phyloP scores from a whole-genome alignment of 2,113 vertebrate species.

The Albula glossodonta region DNA sequence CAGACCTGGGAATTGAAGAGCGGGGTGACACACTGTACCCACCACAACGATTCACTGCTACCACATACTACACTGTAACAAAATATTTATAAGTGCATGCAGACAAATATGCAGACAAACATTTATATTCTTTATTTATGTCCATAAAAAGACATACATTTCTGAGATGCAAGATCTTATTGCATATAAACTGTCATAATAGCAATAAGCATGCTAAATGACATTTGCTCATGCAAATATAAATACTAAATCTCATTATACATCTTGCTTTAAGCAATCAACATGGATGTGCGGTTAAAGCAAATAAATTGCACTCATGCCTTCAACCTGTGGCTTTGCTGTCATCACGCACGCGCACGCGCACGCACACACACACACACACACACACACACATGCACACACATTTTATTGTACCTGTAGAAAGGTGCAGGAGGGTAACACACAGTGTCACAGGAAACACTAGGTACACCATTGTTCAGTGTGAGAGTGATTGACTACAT shows the following conservation, averaged over 20 bases:
- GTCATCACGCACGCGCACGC: neutral
- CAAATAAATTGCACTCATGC: no score
- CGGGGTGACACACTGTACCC: neutral
- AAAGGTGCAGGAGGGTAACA: slow-evolving; percentile 62
- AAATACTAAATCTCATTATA: no score
- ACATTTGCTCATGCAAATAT: no score
- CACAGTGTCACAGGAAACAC: slow-evolving; percentile 63
- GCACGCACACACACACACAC: slow-evolving; percentile 26
- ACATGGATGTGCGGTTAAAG: no score
- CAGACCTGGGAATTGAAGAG: slow-evolving; percentile 66
- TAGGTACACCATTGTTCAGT: slow-evolving; percentile 62
- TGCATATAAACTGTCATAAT: no score
- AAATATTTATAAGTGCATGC: neutral
- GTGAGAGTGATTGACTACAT: slow-evolving; percentile 49
- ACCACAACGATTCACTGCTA: neutral
- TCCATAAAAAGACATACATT: slow-evolving; percentile 14
- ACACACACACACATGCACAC: slow-evolving; percentile 15
- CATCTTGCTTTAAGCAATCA: no score
- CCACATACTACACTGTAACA: neutral
- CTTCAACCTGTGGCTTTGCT: no score
- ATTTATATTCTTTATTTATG: neutral
- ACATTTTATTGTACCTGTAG: slow-evolving; percentile 60
- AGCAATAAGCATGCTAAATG: no score
- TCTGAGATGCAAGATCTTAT: no score
- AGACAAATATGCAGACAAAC: neutral